Percentiles rank a stretch among this genome's conserved stretches.
These are phyloP conservation scores for Elymnias hypermnestra DNA, from an alignment of 1,140 invertebrate genomes.

Conservation along the genomic window DNA sequence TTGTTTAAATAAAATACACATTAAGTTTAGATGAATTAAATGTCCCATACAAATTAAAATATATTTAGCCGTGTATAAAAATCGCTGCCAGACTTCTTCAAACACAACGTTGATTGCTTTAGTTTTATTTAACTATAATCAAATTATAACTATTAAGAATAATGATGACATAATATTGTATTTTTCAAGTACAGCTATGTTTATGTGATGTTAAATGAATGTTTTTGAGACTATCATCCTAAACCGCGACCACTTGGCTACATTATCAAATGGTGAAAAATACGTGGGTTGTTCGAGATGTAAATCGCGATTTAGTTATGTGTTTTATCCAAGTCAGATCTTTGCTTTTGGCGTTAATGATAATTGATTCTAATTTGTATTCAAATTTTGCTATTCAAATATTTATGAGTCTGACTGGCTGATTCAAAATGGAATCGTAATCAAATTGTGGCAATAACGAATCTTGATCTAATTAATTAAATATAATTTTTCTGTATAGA, in stretches of 20 bases:
- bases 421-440: conserved; percentile 9
- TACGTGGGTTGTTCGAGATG: conserved; percentile 52
- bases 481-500: neutral
- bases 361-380: conserved; percentile 52
- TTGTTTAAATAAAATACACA: too few relatives aligned
- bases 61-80: too few relatives aligned
- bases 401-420: conserved; percentile 7
- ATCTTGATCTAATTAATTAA: neutral
- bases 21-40: too few relatives aligned
- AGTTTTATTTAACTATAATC: too few relatives aligned
- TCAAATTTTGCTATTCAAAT: conserved; percentile 22
- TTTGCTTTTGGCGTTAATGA: conserved; percentile 42
- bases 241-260: neutral
- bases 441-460: neutral
- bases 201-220: too few relatives aligned
- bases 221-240: neutral
- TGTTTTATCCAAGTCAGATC: conserved; percentile 45
- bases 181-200: too few relatives aligned
- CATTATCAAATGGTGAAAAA: conserved; percentile 49
- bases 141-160: too few relatives aligned
- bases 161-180: too few relatives aligned
- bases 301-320: conserved; percentile 49
- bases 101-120: too few relatives aligned
- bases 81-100: too few relatives aligned
- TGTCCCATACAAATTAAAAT: too few relatives aligned